Percentiles rank a stretch among this genome's conserved stretches.
Conservation (phyloP, 2,888 invertebrate genomes). For the Muscina levida region DNA sequence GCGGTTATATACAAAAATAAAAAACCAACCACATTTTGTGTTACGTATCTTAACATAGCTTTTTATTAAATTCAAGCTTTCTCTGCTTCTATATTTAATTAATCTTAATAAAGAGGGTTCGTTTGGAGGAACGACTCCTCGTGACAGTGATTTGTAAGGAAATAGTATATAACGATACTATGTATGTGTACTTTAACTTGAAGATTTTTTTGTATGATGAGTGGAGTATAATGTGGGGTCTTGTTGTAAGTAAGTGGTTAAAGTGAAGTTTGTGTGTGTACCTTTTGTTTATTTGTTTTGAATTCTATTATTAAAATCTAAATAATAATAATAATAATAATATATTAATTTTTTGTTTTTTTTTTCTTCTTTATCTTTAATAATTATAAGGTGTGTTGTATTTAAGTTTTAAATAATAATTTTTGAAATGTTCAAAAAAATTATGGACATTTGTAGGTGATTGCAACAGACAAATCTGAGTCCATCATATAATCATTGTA, state of each 20-base stretch:
- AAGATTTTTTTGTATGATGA: too few species aligned
- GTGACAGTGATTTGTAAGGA: too few species aligned
- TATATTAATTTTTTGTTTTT: slow-evolving; percentile 27
- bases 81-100: too few species aligned
- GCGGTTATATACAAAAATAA: too few species aligned
- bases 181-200: too few species aligned
- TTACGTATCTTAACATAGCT: too few species aligned
- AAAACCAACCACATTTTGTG: too few species aligned
- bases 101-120: too few species aligned
- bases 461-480: slow-evolving; percentile 41
- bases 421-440: slow-evolving; percentile 56
- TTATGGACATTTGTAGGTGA: slow-evolving; percentile 43
- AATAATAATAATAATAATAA: neutral
- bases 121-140: too few species aligned
- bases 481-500: slow-evolving; percentile 59
- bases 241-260: slow-evolving; percentile 10
- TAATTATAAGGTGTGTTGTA: neutral
- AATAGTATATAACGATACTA: too few species aligned
- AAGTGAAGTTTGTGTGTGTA: neutral
- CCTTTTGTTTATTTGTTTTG: slow-evolving; percentile 18
- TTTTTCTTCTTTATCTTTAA: slow-evolving; percentile 14
- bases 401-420: slow-evolving; percentile 21
- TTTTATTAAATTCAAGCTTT: too few species aligned
- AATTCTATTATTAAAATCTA: slow-evolving; percentile 53
- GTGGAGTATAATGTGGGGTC: too few species aligned